phyloP scores from a whole-genome alignment of 2,113 vertebrate genomes.

The Sinosuthora webbiana region DNA sequence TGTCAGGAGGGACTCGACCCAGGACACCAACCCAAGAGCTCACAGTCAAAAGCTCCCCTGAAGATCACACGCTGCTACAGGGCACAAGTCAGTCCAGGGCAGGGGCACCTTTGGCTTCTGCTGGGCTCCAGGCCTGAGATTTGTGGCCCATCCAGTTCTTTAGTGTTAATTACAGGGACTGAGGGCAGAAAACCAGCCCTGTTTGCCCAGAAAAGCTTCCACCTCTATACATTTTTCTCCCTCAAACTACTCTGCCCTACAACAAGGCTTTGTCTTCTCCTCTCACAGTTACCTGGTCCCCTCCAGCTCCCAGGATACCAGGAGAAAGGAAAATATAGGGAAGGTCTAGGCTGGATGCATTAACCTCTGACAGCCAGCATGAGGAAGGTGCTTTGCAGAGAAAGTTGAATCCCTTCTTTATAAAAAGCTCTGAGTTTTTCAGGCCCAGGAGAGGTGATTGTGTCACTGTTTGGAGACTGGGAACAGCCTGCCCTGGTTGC shows the following conservation, averaged over 20 bases:
- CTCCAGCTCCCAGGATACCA: neutral
- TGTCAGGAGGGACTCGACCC: fast-evolving
- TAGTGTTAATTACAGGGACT: neutral
- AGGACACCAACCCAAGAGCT: neutral
- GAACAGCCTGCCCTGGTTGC: neutral
- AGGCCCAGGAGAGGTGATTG: neutral
- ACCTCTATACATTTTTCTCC: neutral
- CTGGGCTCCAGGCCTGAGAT: neutral
- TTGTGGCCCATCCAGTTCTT: neutral
- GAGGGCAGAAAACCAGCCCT: neutral
- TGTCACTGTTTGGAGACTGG: neutral
- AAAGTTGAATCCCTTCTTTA: neutral
- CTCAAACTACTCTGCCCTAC: neutral
- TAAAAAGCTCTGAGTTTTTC: neutral
- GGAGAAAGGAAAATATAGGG: neutral
- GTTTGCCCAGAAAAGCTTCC: neutral
- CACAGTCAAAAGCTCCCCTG: neutral
- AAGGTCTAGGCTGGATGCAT: neutral
- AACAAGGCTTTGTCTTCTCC: neutral
- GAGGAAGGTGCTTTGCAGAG: neutral
- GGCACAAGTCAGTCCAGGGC: neutral
- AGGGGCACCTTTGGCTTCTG: neutral
- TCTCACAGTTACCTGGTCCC: neutral
- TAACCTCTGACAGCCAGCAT: neutral
- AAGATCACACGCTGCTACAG: fast-evolving